Evolutionary conservation across 2,113 vertebrate species (phyloP).

Genomic region (Gulo gulo): DNA sequence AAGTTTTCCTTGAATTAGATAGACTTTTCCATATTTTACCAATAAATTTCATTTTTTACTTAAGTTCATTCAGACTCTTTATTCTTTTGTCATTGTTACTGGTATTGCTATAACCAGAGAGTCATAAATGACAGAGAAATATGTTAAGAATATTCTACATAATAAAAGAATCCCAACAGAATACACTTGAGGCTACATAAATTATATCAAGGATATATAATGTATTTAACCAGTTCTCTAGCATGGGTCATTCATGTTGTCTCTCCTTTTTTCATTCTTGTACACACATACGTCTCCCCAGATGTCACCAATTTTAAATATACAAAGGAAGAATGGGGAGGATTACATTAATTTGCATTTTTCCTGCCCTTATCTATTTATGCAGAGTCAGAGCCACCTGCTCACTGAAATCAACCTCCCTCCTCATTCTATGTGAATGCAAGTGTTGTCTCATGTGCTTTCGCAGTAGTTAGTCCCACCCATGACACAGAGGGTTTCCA

Average conservation of each 20-base stretch:
- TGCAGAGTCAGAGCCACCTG: not conserved
- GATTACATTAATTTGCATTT: not conserved
- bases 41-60: not conserved
- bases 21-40: not conserved
- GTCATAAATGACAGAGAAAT: not conserved
- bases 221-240: not conserved
- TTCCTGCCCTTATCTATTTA: not conserved
- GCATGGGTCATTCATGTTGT: not conserved
- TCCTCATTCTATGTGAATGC: not conserved
- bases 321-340: not conserved
- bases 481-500: fast-evolving
- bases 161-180: not conserved
- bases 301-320: not conserved
- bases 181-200: not conserved
- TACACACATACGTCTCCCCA: not conserved
- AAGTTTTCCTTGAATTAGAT: not conserved
- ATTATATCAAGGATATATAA: not conserved
- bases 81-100: not conserved
- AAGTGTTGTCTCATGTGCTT: not conserved
- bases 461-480: not conserved
- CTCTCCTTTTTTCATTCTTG: not conserved
- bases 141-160: not conserved
- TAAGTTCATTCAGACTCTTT: not conserved
- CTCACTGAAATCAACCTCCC: not conserved
- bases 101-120: not conserved